These are phyloP conservation scores for Ivindomyrus marchei DNA, from an alignment of 2,113 vertebrate species.

Conservation along the genomic window DNA sequence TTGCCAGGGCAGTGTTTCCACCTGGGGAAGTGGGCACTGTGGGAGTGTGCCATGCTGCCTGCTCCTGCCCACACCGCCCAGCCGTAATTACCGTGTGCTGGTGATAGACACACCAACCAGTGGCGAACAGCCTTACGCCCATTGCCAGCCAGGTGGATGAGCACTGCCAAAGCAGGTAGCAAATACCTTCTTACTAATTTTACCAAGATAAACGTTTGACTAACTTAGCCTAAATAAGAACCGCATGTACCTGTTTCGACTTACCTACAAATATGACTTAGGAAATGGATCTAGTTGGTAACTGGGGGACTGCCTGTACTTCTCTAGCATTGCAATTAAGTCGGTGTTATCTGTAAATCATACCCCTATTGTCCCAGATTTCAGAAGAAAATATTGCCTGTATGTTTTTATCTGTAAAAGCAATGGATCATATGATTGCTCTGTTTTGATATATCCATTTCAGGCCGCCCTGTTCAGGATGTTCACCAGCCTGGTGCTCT, in stretches of 20 bases:
- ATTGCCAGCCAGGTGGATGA: not conserved
- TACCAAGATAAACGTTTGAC: not conserved
- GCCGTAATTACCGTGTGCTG: not conserved
- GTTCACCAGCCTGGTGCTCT: not conserved
- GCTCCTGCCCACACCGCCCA: not conserved
- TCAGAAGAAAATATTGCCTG: not conserved
- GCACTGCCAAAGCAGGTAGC: not conserved
- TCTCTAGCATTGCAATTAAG: not conserved
- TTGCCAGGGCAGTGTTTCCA: not conserved
- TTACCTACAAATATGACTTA: not conserved
- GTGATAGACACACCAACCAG: not conserved
- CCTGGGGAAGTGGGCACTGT: not conserved
- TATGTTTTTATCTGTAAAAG: not conserved
- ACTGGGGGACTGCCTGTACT: not conserved
- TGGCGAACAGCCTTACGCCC: not conserved
- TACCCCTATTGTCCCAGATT: not conserved
- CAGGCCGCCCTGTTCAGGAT: not conserved
- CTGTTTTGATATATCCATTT: not conserved
- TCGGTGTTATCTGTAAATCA: not conserved
- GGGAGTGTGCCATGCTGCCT: not conserved
- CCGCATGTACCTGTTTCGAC: not conserved
- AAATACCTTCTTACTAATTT: not conserved
- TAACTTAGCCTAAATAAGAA: not conserved
- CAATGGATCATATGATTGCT: not conserved
- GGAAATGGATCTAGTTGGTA: not conserved